phyloP scores from a whole-genome alignment of 2,113 vertebrate species.

The Nerophis ophidion region DNA sequence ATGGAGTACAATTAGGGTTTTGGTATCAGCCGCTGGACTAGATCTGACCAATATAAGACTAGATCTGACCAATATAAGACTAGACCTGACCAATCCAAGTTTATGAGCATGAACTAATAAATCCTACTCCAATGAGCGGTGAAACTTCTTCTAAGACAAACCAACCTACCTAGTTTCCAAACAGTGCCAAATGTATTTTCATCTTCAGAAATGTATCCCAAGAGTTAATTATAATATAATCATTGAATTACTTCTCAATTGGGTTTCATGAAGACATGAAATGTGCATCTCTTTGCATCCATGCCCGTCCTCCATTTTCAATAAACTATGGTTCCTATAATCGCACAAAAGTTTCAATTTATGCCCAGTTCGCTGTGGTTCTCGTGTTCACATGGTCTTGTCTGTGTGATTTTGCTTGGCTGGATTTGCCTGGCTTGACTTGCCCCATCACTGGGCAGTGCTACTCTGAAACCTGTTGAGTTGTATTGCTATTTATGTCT shows the following conservation, averaged over 20 bases:
- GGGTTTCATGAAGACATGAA: background rate
- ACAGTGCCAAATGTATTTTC: no score
- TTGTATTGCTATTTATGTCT: constrained; percentile 22
- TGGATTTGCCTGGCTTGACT: constrained; percentile 21
- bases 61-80: background rate
- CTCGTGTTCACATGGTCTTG: constrained; percentile 2
- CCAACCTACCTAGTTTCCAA: background rate
- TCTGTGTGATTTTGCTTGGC: constrained; percentile 21
- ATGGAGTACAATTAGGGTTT: no score
- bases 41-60: background rate
- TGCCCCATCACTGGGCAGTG: constrained; percentile 27
- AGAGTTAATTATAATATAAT: background rate
- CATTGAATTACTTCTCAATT: background rate
- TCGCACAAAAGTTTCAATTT: background rate
- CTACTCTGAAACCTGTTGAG: constrained; percentile 23
- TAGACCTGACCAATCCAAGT: no score
- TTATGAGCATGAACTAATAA: no score
- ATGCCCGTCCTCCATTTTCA: background rate
- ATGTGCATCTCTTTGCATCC: background rate
- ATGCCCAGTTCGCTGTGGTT: background rate
- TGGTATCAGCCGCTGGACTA: no score
- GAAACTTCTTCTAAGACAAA: no score
- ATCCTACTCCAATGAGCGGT: no score
- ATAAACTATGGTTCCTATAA: background rate
- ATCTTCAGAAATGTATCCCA: background rate